A percentile compares a stretch with the other conserved stretches of the same genome.
phyloP scores from a whole-genome alignment of 2,888 invertebrate genomes.

The Timandra comae region DNA sequence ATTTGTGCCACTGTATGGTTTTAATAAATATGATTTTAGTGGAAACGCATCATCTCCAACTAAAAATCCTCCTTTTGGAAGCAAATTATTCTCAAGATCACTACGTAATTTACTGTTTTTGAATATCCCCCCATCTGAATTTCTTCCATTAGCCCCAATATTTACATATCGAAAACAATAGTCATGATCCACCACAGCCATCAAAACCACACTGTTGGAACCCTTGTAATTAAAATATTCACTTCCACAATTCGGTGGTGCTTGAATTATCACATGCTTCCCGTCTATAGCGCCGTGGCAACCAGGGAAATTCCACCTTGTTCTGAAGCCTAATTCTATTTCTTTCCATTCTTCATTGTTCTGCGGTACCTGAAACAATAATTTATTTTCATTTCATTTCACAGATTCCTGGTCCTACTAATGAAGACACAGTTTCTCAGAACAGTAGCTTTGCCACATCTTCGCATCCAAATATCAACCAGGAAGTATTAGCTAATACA shows the following conservation, averaged over 20 bases:
- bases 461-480: too few species aligned
- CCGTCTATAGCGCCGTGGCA: constrained; percentile 10
- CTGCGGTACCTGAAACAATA: too few species aligned
- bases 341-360: too few species aligned
- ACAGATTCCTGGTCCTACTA: too few species aligned
- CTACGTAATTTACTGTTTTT: too few species aligned
- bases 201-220: constrained; percentile 10
- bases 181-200: constrained; percentile 14
- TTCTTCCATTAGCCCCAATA: constrained; percentile 10
- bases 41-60: constrained; percentile 11
- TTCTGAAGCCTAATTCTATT: too few species aligned
- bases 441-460: too few species aligned
- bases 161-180: constrained; percentile 13
- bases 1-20: constrained; percentile 9
- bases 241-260: constrained; percentile 11
- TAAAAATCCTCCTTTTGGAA: constrained; percentile 8
- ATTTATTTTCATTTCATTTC: too few species aligned
- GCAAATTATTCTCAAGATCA: constrained; percentile 9
- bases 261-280: constrained; percentile 10
- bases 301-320: too few species aligned
- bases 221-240: constrained; percentile 12
- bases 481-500: too few species aligned
- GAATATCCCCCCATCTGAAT: constrained; percentile 6
- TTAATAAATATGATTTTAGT: constrained; percentile 11
- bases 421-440: too few species aligned